These are phyloP conservation scores for Lepisosteus oculatus DNA, from an alignment of 2,113 vertebrate genomes.

Conservation along the genomic window DNA sequence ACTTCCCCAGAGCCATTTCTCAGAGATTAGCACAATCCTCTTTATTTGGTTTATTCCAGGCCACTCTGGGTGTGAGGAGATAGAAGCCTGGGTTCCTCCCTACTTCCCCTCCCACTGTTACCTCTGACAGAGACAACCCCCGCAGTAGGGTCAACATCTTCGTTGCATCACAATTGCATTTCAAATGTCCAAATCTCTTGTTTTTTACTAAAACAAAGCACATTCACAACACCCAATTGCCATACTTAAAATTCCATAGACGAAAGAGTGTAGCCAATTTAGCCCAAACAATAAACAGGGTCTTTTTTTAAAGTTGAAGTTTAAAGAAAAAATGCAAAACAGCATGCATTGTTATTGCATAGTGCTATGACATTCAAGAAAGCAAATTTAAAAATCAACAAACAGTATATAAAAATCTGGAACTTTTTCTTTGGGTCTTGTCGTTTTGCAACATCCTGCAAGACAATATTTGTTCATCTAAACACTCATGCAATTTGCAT, in stretches of 20 bases:
- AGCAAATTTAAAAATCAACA: neutral
- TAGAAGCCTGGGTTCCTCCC: slow-evolving; percentile 23
- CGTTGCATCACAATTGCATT: slow-evolving; percentile 22
- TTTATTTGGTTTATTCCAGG: slow-evolving; percentile 20
- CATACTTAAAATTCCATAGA: slow-evolving; percentile 5
- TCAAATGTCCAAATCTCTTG: slow-evolving; percentile 11
- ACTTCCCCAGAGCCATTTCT: neutral
- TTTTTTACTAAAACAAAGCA: slow-evolving; percentile 12
- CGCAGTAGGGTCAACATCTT: slow-evolving; percentile 10
- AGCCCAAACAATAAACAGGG: neutral
- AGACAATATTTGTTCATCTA: neutral
- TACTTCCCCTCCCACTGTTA: slow-evolving; percentile 28
- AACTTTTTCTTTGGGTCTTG: neutral
- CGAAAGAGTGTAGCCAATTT: slow-evolving; percentile 4
- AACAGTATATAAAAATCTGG: neutral
- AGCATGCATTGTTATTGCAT: neutral
- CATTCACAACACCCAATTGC: neutral
- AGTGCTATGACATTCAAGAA: neutral
- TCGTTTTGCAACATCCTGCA: neutral
- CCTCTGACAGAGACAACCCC: slow-evolving; percentile 15
- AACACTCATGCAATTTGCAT: neutral
- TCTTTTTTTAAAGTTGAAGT: neutral
- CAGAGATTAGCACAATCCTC: slow-evolving; percentile 12
- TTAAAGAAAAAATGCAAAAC: neutral
- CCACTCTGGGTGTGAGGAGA: slow-evolving; percentile 25